Base-by-base conservation (phyloP, 2,888 invertebrate species). In the Polymixis lichenea region DNA sequence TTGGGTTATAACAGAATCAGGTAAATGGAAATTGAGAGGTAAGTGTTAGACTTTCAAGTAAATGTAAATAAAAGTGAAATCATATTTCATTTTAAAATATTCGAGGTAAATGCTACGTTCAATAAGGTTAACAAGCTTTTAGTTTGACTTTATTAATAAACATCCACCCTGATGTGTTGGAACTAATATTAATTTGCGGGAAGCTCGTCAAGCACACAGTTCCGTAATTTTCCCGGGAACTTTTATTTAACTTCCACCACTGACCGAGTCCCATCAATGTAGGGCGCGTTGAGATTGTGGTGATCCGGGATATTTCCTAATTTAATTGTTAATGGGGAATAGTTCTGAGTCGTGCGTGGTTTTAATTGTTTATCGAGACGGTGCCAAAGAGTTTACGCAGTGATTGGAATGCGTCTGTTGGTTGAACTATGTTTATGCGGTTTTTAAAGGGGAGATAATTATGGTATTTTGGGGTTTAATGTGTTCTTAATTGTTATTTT, bases 331-430 rank as follows among this genome's bases (percentile, higher is more conserved):
- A 81, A 84, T 83, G 76, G 61, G n/a, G 38, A 56, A 74, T 81
- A 78, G 81, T 79, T 77, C 38, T 56, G 56, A 65, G 13, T 72
- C 68, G 73, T 77, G 62, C 71, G 78, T 46, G 71, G 64, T 70
- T 86, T 77, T 86, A 76, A 81, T 87, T 83, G 77, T 80, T 77
- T 83, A 83, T 78, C 13, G 73, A 81, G 72, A 78, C 11, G 60
- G 69, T 58, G 76, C 80, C 75, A 71, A 78, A 80, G 56, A 83
- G 80, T 77, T 74, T 62, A 67, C 55, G 68, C 51, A 72, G 73
- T 75, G 75, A 78, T 75, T 73, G 32, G 49, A 70, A 80, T 83
- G 67, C 73, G 73, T 82, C 67, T 72, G 58, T 62, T 66, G 60
- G 58, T 75, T 56, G 62, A 69, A 73, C 61, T 67, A 66, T 85